Base-by-base conservation (phyloP, 1,140 invertebrate genomes). In the Venustaconcha ellipsiformis region DNA sequence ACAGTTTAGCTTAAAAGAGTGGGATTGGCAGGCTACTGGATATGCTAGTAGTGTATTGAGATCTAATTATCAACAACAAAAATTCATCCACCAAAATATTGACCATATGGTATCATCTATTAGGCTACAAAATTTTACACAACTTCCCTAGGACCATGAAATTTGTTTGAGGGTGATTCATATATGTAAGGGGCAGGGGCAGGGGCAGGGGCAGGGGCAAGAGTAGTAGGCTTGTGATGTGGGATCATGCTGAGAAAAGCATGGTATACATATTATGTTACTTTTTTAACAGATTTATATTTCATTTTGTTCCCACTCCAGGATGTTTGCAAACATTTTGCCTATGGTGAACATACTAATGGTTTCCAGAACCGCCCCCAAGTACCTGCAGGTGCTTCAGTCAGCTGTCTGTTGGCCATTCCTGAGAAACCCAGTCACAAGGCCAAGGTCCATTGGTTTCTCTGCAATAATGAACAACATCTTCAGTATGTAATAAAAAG, bases 281-380 rank as follows among this genome's bases (percentile, higher is more conserved):
- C 14, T 13, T 23, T 67, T 60, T 70, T 37, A 23, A 65, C 26
- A n/a, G 23, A 23, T 15, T 55, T n/a, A 71, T 62, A 55, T n/a
- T 23, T 37, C 58, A 60, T 67, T 57, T 71, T 68, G 17, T 70
- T 72, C 56, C 68, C 69, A 64, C 77, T 74, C 5, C 66, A 88
- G 86, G 83, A 87, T 73, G 87, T 88, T 11, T 78, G 78, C 48
- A 87, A 88, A 76, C 83, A 81, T 58, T 87, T 88, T 84, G 86
- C 86, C 13, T 86, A 79, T 81, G 87, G 86, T 17, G 68, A 84
- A 20, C 74, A 76, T 76, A 23, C n/a, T 8, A 70, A 70, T 23
- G 71, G 71, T 60, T 76, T 76, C 26, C 66, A 66, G 14, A 81
- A 84, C 26, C 76, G 80, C n/a, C 85, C 85, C 14, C 56, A 80